These are phyloP conservation scores for Phyllostomus discolor DNA, from an alignment of 2,113 vertebrate genomes.

Conservation along the genomic window DNA sequence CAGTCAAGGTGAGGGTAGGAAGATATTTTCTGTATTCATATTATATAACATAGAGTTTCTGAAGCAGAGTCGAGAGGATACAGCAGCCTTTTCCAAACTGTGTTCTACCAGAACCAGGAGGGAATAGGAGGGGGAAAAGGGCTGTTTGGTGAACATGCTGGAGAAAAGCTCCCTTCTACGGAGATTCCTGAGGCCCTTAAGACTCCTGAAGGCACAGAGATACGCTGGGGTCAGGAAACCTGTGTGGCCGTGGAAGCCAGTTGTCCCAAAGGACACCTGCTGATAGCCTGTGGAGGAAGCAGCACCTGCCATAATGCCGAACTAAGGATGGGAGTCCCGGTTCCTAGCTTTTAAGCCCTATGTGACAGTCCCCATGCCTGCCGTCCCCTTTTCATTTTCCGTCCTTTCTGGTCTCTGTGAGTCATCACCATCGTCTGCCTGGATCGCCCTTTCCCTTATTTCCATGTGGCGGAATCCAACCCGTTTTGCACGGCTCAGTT, in stretches of 20 bases:
- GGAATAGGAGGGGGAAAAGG: background rate
- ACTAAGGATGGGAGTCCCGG: background rate
- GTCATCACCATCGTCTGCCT: background rate
- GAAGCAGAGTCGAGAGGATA: background rate
- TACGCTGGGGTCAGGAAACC: background rate
- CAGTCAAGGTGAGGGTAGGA: background rate
- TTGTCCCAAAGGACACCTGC: background rate
- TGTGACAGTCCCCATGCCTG: fast-evolving
- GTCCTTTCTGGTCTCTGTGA: background rate
- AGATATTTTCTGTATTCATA: background rate
- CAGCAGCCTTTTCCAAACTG: background rate
- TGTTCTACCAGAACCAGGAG: background rate
- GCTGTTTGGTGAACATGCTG: background rate
- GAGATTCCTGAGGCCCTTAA: background rate
- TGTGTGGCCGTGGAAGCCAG: background rate
- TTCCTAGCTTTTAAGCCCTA: background rate
- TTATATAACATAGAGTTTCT: background rate
- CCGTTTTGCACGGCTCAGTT: background rate
- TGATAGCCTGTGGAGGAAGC: background rate
- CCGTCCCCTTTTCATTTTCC: background rate
- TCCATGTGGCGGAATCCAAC: background rate
- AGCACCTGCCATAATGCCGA: background rate
- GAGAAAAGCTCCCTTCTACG: background rate
- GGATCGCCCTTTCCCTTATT: background rate
- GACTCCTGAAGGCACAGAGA: background rate